Conservation (phyloP, 2,888 invertebrate genomes). For the Ophion slaviceki region DNA sequence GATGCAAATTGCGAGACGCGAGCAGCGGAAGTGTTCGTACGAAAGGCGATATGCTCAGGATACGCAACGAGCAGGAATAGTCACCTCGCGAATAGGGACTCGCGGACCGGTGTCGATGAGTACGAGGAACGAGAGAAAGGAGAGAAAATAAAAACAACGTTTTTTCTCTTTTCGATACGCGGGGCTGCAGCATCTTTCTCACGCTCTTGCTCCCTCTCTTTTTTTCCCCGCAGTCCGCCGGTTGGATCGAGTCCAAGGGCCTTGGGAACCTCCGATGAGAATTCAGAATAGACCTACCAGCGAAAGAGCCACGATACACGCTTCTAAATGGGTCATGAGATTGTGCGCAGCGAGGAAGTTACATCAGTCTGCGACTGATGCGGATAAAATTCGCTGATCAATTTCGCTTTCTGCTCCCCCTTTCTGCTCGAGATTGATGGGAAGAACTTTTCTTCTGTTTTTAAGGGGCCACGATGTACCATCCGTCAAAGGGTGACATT, state of each 20-base stretch:
- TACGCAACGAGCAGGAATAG: slow-evolving; percentile 13
- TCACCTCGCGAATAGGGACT: slow-evolving; percentile 25
- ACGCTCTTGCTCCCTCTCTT: slow-evolving; percentile 30
- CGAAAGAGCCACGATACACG: slow-evolving; percentile 61
- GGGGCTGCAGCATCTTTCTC: slow-evolving; percentile 21
- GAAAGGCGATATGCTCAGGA: slow-evolving; percentile 34
- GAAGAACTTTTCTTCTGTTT: slow-evolving; percentile 9
- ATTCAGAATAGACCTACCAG: slow-evolving; percentile 73
- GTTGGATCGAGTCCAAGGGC: slow-evolving; percentile 76
- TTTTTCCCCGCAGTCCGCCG: slow-evolving; percentile 55
- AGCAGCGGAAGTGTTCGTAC: slow-evolving; percentile 39
- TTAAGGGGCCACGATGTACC: neutral
- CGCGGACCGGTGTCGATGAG: slow-evolving; percentile 52
- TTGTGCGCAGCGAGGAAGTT: slow-evolving; percentile 72
- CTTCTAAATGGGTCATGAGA: slow-evolving; percentile 75
- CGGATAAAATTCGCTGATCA: slow-evolving; percentile 57
- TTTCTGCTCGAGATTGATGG: slow-evolving; percentile 9
- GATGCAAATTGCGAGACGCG: slow-evolving; percentile 53
- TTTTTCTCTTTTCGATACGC: slow-evolving; percentile 23
- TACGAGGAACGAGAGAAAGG: slow-evolving; percentile 12
- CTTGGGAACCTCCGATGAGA: slow-evolving; percentile 71
- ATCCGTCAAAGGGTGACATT: neutral
- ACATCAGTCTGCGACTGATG: slow-evolving; percentile 67
- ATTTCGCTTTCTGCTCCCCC: slow-evolving; percentile 21
- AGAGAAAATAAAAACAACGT: slow-evolving; percentile 18